Evolutionary conservation across 2,113 vertebrate genomes (phyloP).

Genomic region (Microcebus ravelobensis): DNA sequence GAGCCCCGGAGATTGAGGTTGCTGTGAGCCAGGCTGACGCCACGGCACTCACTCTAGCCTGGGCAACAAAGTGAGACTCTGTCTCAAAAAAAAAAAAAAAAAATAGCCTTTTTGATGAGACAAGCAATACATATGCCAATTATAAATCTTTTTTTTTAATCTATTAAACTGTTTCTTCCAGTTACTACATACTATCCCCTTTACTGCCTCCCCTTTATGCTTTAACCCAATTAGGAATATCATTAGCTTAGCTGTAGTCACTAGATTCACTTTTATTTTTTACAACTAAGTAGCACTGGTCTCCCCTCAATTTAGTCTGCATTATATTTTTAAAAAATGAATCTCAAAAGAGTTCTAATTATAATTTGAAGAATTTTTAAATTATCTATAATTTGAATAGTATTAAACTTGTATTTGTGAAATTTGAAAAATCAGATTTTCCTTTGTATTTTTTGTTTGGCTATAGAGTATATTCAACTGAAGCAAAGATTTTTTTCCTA

Average conservation of each 20-base stretch:
- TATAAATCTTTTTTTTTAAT: not conserved
- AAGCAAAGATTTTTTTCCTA: conserved; percentile 28
- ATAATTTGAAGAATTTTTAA: conserved; percentile 28
- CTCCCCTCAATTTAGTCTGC: not conserved
- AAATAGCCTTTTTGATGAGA: no score
- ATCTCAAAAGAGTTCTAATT: conserved; percentile 26
- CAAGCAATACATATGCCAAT: not conserved
- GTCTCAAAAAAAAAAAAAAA: no score
- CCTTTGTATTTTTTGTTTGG: conserved; percentile 46
- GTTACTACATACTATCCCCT: not conserved
- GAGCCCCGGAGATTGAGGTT: no score
- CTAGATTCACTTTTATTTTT: not conserved
- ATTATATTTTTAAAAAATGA: conserved; percentile 20
- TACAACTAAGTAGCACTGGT: not conserved
- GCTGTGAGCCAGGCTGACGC: no score
- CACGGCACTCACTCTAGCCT: no score
- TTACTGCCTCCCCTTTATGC: not conserved
- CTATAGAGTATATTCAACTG: conserved; percentile 10
- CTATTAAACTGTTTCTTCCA: not conserved
- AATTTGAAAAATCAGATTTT: conserved; percentile 26
- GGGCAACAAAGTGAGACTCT: no score
- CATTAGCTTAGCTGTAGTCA: not conserved
- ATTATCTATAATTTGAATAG: not conserved
- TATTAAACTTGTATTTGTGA: conserved; percentile 36
- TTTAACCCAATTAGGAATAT: not conserved